Evolutionary conservation across 1,140 invertebrate species (phyloP).

Genomic region (Calycopis cecrops): DNA sequence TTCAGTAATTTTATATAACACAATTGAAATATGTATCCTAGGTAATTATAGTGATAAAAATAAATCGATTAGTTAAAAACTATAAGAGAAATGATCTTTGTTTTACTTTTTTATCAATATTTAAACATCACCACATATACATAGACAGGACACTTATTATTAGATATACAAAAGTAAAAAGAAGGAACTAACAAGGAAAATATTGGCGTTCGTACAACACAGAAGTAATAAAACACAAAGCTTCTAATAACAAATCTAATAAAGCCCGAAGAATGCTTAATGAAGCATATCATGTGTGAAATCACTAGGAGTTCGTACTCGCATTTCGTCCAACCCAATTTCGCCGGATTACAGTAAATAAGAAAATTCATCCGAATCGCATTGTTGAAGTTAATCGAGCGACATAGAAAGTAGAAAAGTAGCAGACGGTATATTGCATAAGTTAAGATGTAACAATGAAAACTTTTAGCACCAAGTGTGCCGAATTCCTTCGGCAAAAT

Average conservation of each 20-base stretch:
- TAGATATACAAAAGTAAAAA: too few relatives aligned
- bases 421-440: slow-evolving; percentile 71
- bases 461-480: slow-evolving; percentile 66
- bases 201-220: not conserved
- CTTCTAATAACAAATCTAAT: slow-evolving; percentile 33
- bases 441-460: slow-evolving; percentile 71
- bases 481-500: slow-evolving; percentile 56
- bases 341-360: slow-evolving; percentile 63
- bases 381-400: slow-evolving; percentile 70
- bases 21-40: too few relatives aligned
- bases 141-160: too few relatives aligned
- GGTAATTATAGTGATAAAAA: too few relatives aligned
- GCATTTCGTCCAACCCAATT: slow-evolving; percentile 41
- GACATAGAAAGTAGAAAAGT: slow-evolving; percentile 69
- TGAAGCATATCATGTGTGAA: slow-evolving; percentile 55
- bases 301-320: slow-evolving; percentile 49
- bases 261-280: slow-evolving; percentile 44
- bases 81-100: too few relatives aligned
- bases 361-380: slow-evolving; percentile 65
- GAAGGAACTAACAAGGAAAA: not conserved
- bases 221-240: slow-evolving; percentile 31
- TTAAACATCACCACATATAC: too few relatives aligned
- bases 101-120: too few relatives aligned
- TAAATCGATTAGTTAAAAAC: too few relatives aligned
- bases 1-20: too few relatives aligned